Base-by-base conservation (phyloP, 53 echinoderm and acorn worm genomes). In the Echinometra lucunter region DNA sequence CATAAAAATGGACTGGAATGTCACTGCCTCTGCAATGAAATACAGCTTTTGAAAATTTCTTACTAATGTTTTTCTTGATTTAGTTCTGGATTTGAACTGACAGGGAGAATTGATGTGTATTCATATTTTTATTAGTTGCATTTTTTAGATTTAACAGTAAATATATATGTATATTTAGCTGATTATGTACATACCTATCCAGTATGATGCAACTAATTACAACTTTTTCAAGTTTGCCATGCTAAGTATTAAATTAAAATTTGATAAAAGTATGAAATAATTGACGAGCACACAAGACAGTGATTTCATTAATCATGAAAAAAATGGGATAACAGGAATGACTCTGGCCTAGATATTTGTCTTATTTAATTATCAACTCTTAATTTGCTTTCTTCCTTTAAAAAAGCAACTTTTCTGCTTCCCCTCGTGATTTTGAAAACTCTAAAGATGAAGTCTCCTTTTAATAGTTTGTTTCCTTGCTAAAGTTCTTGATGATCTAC, bases 91-190 rank as follows among this genome's bases (percentile, higher is more conserved):
- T 85, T 85, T 85, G 49, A 85, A 47, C 85, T 44, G 9, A 85
- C 85, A 85, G 85, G 85, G 85, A 85, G 28, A 49, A 49, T 85
- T 85, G 49, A 47, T 30, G 49, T 85, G 85, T 85, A 85, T 85
- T 85, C 85, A 85, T 49, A 85, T 85, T 85, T 85, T 49, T 85
- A 85, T 85, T 47, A 45, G n/a, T 85, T 85, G 85, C 85, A 85
- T 47, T 49, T 85, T n/a, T 85, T 85, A 85, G 42, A 85, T 85
- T 28, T 27, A 85, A 47, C 85, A 85, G 85, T 85, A n/a, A 85
- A 47, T 85, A n/a, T 85, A 49, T 85, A 85, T 85, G 85, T 85
- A 85, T 85, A 85, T 85, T 49, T 85, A 85, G 85, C 85, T 85
- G 85, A 85, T 49, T 85, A 85, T 85, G 85, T 85, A 85, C 85